phyloP scores from a whole-genome alignment of 2,888 invertebrate genomes.

The Ariolimax columbianus region DNA sequence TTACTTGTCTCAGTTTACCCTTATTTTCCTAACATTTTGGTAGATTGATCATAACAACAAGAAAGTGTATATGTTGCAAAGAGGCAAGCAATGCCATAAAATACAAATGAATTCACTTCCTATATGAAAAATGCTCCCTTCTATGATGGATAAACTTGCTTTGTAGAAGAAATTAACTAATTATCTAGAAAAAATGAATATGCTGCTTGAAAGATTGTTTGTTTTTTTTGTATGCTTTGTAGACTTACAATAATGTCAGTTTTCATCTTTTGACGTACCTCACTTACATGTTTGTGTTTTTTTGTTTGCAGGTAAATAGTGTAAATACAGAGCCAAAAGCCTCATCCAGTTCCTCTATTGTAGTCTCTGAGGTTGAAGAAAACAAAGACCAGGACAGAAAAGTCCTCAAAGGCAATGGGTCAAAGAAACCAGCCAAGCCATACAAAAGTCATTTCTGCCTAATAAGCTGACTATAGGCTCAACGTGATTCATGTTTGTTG shows the following conservation, averaged over 20 bases:
- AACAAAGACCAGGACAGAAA: conserved; percentile 32
- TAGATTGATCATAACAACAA: too few species aligned
- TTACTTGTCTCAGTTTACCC: too few species aligned
- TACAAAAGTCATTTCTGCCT: conserved; percentile 46
- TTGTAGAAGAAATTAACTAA: not conserved
- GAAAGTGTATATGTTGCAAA: too few species aligned
- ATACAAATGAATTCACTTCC: too few species aligned
- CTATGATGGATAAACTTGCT: not conserved
- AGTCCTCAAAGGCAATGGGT: conserved; percentile 32
- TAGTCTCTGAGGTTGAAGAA: conserved; percentile 12
- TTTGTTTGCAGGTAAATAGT: conserved; percentile 38
- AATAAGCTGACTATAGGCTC: conserved; percentile 41
- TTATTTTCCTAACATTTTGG: too few species aligned
- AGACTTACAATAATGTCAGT: not conserved
- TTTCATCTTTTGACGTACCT: not conserved
- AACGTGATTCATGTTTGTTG: not conserved
- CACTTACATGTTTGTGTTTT: not conserved
- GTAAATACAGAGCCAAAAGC: conserved; percentile 25
- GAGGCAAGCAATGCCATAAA: too few species aligned
- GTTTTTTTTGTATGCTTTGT: not conserved
- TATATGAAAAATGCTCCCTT: not conserved
- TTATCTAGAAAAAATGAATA: not conserved
- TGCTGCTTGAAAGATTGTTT: not conserved
- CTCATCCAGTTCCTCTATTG: not conserved
- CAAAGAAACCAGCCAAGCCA: conserved; percentile 44